Conservation (phyloP, 2,888 invertebrate species). For the Beris chalybata region DNA sequence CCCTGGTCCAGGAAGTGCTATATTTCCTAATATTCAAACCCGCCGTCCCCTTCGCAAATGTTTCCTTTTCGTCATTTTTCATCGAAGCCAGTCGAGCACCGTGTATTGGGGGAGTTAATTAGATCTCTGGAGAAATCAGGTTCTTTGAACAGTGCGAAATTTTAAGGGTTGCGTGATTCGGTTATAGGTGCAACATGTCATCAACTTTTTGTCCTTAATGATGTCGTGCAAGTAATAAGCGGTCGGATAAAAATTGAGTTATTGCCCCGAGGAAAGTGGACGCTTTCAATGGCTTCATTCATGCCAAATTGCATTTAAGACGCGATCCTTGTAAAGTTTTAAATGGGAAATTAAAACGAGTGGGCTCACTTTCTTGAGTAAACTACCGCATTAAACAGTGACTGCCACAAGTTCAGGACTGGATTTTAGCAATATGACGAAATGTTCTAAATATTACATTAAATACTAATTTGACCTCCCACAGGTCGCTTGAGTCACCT, state of each 20-base stretch:
- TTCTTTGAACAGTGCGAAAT: constrained; percentile 3
- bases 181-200: constrained; percentile 29
- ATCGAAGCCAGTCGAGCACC: background rate
- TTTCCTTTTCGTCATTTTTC: constrained; percentile 6
- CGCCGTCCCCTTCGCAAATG: background rate
- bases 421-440: too few species aligned
- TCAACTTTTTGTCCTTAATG: constrained; percentile 22
- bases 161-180: constrained; percentile 25
- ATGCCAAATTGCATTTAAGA: constrained; percentile 30
- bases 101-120: constrained; percentile 20
- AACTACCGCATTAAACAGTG: too few species aligned
- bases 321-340: constrained; percentile 14
- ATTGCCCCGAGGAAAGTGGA: constrained; percentile 5
- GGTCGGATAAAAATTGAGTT: constrained; percentile 11
- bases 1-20: constrained; percentile 16
- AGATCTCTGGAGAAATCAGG: constrained; percentile 27
- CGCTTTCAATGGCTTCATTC: constrained; percentile 28
- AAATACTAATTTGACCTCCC: too few species aligned
- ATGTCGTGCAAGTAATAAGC: constrained; percentile 26
- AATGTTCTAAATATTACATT: too few species aligned
- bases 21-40: constrained; percentile 23
- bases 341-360: constrained; percentile 14
- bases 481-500: too few species aligned
- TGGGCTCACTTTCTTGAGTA: background rate
- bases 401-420: too few species aligned